Conservation (phyloP, 2,113 vertebrate genomes). For the Notothenia rossii region DNA sequence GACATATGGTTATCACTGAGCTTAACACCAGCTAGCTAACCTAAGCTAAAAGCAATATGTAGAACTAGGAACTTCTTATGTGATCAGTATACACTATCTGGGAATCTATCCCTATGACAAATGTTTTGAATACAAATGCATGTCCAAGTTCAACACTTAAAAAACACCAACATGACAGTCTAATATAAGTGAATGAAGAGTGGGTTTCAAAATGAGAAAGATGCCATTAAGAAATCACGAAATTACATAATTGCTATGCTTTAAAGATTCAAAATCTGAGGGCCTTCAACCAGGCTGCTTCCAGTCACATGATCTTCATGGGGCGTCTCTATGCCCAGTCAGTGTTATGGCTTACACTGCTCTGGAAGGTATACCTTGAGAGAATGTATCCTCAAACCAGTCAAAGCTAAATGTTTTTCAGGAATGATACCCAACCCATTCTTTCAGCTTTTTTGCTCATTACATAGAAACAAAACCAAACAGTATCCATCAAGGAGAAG, state of each 20-base stretch:
- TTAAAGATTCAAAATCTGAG: conserved; percentile 8
- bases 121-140: background rate
- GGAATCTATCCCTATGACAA: background rate
- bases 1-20: conserved; percentile 20
- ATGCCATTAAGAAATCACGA: background rate
- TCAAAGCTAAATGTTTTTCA: conserved; percentile 10
- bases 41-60: background rate
- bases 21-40: background rate
- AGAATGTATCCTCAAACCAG: background rate
- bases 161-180: background rate
- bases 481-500: conserved; percentile 43
- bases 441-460: background rate
- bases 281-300: conserved; percentile 9
- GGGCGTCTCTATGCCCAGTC: conserved; percentile 29
- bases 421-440: background rate
- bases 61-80: background rate
- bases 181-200: conserved; percentile 1
- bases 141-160: background rate
- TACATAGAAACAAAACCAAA: conserved; percentile 15
- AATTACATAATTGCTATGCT: background rate
- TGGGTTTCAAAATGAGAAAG: background rate
- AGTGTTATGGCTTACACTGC: conserved; percentile 10
- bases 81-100: background rate
- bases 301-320: conserved; percentile 70
- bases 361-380: conserved; percentile 5